These are phyloP conservation scores for Ophonus ardosiacus DNA, from an alignment of 2,888 invertebrate species.

Conservation along the genomic window DNA sequence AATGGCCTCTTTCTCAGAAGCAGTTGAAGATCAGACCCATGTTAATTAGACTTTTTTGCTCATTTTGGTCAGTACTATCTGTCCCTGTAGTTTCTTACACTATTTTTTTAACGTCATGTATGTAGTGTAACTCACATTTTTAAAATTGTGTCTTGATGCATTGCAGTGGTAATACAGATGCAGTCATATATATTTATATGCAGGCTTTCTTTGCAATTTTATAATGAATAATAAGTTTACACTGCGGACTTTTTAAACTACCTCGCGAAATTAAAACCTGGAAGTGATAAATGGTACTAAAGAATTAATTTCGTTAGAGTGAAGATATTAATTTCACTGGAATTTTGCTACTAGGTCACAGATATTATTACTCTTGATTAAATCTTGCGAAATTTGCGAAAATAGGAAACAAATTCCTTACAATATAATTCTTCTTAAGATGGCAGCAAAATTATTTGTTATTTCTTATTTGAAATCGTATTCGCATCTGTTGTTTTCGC, in stretches of 20 bases:
- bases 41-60: too few relatives aligned
- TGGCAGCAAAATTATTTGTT: not conserved
- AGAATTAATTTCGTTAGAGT: slow-evolving; percentile 40
- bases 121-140: not conserved
- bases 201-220: slow-evolving; percentile 41
- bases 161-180: slow-evolving; percentile 23
- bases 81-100: too few relatives aligned
- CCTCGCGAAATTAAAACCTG: slow-evolving; percentile 43
- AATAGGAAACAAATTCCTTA: not conserved
- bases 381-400: not conserved
- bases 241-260: slow-evolving; percentile 41
- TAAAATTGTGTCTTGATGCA: slow-evolving; percentile 2
- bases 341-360: not conserved
- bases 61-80: too few relatives aligned
- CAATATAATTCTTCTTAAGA: not conserved
- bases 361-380: not conserved
- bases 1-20: too few relatives aligned
- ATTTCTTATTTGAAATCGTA: slow-evolving; percentile 11
- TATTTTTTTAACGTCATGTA: not conserved
- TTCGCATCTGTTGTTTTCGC: slow-evolving; percentile 18
- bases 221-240: slow-evolving; percentile 55
- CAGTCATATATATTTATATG: slow-evolving; percentile 37
- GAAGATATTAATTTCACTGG: not conserved
- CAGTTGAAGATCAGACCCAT: too few relatives aligned
- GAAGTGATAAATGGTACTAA: slow-evolving; percentile 25